Base-by-base conservation (phyloP, 2,113 vertebrate species). In the Otus sunia region DNA sequence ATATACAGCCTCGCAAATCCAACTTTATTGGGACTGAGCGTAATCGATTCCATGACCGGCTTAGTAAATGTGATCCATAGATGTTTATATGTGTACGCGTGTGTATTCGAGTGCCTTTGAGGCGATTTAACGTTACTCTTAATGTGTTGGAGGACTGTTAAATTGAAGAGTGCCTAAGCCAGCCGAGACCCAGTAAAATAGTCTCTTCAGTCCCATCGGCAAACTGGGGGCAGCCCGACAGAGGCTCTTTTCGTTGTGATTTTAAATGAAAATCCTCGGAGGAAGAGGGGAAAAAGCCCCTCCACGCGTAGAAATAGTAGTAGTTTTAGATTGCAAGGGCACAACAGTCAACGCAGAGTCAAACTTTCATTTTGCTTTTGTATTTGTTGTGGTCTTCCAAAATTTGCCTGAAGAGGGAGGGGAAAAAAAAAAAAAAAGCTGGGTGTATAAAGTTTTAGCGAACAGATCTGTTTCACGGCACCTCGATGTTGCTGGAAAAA, bases 1-100 rank as follows among this genome's bases (percentile, higher is more conserved):
- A 96, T 41, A 75, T 23, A 71, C 88, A 90, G 73, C 77, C 94
- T 88, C 5, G 84, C 92, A 96, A 97, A 97, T 60, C 69, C 58
- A 5, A 14, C 36, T 97, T 94, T 94, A 95, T 86, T 93, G 81
- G 90, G 64, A 43, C 14, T 52, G 50, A 0, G 18, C 9, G 11
- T 94, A 95, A 97, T 91, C 88, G 69, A 29, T 85, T 94, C 96
- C 96, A 95, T 79, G 49, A 21, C 3, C 5, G 34, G 49, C 66
- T 71, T 26, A 22, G 76, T 56, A 72, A 87, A 92, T 5, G 26
- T 9, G 22, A 56, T 15, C 68, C 23, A 4, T 32, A 20, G 79
- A 47, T 91, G 77, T 30, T 90, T 92, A 4, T 58, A 19, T 13
- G 27, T 0, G 68, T 29, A 45, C 4, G 67, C 30, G 19, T 5